A percentile compares a stretch with the other conserved stretches of the same genome.
Conservation (phyloP, 2,113 vertebrate species). For the Cynoglossus semilaevis region DNA sequence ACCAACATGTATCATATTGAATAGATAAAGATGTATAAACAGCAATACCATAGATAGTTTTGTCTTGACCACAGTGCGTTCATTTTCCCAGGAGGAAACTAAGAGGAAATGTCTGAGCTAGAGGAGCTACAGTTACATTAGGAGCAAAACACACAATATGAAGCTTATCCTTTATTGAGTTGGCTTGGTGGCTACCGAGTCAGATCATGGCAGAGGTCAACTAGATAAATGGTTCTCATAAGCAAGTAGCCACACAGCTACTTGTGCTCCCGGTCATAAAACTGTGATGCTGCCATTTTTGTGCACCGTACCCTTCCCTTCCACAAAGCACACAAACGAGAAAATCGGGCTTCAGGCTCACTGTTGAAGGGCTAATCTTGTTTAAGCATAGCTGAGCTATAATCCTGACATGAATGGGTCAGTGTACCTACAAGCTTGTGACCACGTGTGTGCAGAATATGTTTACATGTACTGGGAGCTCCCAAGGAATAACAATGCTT, state of each 20-base stretch:
- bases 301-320: background rate
- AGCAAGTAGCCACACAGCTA: slow-evolving; percentile 24
- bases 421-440: background rate
- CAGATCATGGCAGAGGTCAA: slow-evolving; percentile 34
- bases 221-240: slow-evolving; percentile 48
- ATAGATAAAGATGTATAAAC: too few species aligned
- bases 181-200: slow-evolving; percentile 27
- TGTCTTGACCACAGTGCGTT: too few species aligned
- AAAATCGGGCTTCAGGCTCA: slow-evolving; percentile 38
- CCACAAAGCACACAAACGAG: slow-evolving; percentile 13
- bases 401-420: slow-evolving; percentile 29
- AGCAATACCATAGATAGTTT: too few species aligned
- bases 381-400: slow-evolving; percentile 27
- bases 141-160: slow-evolving; percentile 17
- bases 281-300: slow-evolving; percentile 48
- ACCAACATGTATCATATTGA: too few species aligned
- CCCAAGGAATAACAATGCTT: slow-evolving; percentile 41
- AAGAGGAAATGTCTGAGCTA: slow-evolving; percentile 10
- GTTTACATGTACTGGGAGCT: slow-evolving; percentile 37
- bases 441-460: slow-evolving; percentile 9
- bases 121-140: slow-evolving; percentile 31
- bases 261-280: slow-evolving; percentile 38
- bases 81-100: slow-evolving; percentile 1
- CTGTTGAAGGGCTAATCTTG: slow-evolving; percentile 44
- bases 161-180: slow-evolving; percentile 52